Evolutionary conservation across 2,888 invertebrate genomes (phyloP), one percentile per base, ranked within the genome.

Genomic region (Agrochola macilenta): DNA sequence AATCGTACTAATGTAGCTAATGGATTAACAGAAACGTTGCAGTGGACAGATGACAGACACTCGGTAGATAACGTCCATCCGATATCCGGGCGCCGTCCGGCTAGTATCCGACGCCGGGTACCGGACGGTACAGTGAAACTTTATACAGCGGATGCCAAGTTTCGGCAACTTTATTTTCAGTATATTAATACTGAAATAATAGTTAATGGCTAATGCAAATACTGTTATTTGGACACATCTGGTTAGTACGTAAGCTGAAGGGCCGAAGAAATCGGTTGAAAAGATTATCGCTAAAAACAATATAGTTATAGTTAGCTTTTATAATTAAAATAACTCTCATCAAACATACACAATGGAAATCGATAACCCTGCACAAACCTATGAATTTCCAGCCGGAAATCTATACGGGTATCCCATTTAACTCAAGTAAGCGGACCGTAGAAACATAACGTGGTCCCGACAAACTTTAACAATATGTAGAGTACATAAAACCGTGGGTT

Each of bases 41-140:
- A 82, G 74, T 63, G 79, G 83, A 86, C 84, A 83, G 78, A 74
- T 85, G 88, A 89, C 81, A 82, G 89, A 86, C 90, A 72, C 86
- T 74, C 83, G 75, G 84, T 65, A 87, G 92, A 92, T 92, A 90
- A 83, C 87, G 87, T 81, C 86, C 80, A 78, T 81, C 88, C 89
- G 90, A 89, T 90, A 90, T 88, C 90, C 92, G 91, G 87, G 58
- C 81, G 66, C 78, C 80, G 86, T 85, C 91, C 89, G 89, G 82
- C 74, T 61, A 54, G 78, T 80, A 86, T 86, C 89, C 87, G 85
- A 66, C 66, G 35, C 89, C 89, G 88, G 87, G 69, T 75, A 75
- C 87, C 89, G 88, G 89, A 88, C 76, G 79, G 78, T 69, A 78
- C 77, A 77, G 75, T 81, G 49, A 17, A 79, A 84, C 78, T 86